These are phyloP conservation scores for Tapirus indicus DNA, from an alignment of 2,797 vertebrate genomes.

Conservation along the genomic window DNA sequence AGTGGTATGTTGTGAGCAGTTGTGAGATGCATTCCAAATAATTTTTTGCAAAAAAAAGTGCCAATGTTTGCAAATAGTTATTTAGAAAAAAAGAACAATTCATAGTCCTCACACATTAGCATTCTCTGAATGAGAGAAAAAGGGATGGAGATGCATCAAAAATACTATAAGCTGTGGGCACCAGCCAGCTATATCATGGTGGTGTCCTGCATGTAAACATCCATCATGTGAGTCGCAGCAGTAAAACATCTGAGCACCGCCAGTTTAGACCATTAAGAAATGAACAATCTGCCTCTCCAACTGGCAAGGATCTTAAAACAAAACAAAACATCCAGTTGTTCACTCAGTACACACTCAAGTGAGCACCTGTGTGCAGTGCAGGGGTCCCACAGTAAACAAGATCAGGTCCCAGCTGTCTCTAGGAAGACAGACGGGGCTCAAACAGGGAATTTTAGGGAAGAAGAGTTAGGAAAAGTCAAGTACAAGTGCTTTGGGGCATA, in stretches of 20 bases:
- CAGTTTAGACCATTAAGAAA: background rate
- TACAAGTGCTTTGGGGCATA: background rate
- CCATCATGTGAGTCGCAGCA: background rate
- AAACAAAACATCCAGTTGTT: background rate
- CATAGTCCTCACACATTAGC: background rate
- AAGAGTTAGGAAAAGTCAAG: background rate
- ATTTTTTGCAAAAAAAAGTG: background rate
- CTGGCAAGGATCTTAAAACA: background rate
- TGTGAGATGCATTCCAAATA: background rate
- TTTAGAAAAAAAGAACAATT: background rate
- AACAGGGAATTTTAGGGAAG: too few relatives aligned
- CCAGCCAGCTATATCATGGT: background rate
- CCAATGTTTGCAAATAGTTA: background rate
- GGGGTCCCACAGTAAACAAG: background rate
- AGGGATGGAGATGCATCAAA: background rate
- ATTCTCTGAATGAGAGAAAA: background rate
- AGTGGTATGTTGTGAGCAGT: background rate
- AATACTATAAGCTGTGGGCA: background rate
- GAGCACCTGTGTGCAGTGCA: background rate
- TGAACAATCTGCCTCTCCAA: background rate
- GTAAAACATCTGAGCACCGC: background rate
- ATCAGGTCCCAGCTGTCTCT: background rate
- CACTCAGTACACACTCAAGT: background rate
- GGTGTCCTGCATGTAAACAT: background rate
- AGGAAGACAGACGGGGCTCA: background rate